Evolutionary conservation across 2,888 invertebrate genomes (phyloP), one percentile per base, ranked within the genome.

Genomic region (Hypselothyrea guttata): DNA sequence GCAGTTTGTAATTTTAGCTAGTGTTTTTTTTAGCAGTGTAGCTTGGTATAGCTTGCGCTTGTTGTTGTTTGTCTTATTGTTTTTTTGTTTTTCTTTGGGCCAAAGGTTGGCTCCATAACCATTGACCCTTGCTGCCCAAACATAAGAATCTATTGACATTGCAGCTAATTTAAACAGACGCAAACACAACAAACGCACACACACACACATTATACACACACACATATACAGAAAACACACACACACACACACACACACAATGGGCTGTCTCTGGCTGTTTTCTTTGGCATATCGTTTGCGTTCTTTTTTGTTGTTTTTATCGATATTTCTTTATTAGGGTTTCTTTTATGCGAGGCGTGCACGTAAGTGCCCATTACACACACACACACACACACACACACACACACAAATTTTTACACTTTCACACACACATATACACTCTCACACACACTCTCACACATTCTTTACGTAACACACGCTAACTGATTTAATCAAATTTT

Each of bases 291-390:
- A 56, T 47, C 31, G 51, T 45, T 48, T 9, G n/a, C 59, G 42
- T 59, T 33, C 58, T 59, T 56, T 62, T 82, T 73, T 66, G 66
- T 75, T 79, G 65, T 74, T 74, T 77, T 77, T 82, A 84, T 84
- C 74, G 72, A 82, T 82, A 75, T 82, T 79, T 84, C 82, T 79
- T 79, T 79, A 74, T 84, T 84, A 77, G 78, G 82, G 79, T 79
- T 79, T 81, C 84, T 74, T 81, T 84, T 84, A 78, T 84, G 79
- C 45, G 77, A 84, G 5, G 72, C 78, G 84, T 78, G 78, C 84
- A 72, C 75, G 82, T 84, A 79, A 84, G 84, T 82, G 75, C 75
- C 81, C 72, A 73, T 78, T 71, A 66, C 58, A 60, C 56, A 38
- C 37, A 46, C 18, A 28, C 35, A 37, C 9, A 54, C 7, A 13